Conservation (phyloP, 1,140 invertebrate species). For the Heliconius hermathena region DNA sequence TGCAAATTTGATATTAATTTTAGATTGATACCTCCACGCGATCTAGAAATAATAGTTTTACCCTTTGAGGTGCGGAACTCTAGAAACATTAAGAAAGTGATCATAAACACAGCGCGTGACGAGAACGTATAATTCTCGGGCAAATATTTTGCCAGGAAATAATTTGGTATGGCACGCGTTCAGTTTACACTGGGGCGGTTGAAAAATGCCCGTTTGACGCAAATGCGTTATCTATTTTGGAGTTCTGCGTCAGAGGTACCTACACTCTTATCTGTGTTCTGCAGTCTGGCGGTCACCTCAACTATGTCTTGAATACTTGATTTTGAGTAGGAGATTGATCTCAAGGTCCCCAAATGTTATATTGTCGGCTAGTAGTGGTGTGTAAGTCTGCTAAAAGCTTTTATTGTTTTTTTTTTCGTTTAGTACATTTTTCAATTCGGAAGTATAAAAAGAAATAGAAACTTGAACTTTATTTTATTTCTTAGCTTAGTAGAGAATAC, state of each 20-base stretch:
- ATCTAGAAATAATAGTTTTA: no score
- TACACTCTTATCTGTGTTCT: slow-evolving; percentile 67
- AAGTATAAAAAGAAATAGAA: no score
- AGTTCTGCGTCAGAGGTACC: slow-evolving; percentile 70
- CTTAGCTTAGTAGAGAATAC: no score
- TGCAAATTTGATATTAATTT: no score
- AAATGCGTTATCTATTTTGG: slow-evolving; percentile 81
- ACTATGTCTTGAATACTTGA: not conserved
- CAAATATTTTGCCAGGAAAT: slow-evolving; percentile 76
- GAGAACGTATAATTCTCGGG: slow-evolving; percentile 51
- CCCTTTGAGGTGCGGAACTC: no score
- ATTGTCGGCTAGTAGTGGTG: no score
- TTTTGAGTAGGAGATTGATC: not conserved
- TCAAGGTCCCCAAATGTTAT: not conserved
- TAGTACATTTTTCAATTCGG: no score
- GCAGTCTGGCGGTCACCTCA: slow-evolving; percentile 70
- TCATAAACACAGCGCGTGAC: slow-evolving; percentile 60
- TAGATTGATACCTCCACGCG: no score
- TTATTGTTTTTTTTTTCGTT: no score
- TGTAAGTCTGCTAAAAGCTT: no score
- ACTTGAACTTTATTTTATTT: no score
- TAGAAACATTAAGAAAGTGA: slow-evolving; percentile 54
- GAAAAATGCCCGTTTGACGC: slow-evolving; percentile 80
- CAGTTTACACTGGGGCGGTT: slow-evolving; percentile 69
- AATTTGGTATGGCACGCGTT: slow-evolving; percentile 67